Evolutionary conservation across 2,888 invertebrate species (phyloP).

Genomic region (Lasius platythorax): DNA sequence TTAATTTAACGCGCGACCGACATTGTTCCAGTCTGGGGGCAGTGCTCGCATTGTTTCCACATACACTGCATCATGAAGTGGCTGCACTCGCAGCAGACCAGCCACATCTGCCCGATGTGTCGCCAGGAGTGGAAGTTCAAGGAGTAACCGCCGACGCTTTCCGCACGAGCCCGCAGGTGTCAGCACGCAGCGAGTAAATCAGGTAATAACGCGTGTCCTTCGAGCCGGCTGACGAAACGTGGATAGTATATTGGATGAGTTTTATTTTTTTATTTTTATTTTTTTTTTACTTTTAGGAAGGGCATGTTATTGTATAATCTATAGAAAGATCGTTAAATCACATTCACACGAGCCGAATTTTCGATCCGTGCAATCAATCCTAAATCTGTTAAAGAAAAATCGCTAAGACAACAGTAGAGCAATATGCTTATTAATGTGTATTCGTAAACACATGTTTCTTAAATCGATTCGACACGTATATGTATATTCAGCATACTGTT

Average conservation of each 20-base stretch:
- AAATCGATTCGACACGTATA: neutral
- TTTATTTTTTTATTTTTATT: too few relatives aligned
- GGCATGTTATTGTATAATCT: neutral
- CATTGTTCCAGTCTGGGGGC: conserved; percentile 93
- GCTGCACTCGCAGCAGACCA: conserved; percentile 96
- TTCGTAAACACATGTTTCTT: neutral
- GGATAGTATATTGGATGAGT: neutral
- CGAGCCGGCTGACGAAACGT: neutral
- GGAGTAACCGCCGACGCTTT: conserved; percentile 85
- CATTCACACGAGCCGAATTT: neutral
- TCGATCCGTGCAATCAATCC: neutral
- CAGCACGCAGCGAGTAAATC: conserved; percentile 77
- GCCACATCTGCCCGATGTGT: conserved; percentile 98
- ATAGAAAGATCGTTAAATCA: neutral
- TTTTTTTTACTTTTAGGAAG: neutral
- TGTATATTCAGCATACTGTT: neutral
- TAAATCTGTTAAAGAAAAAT: conserved; percentile 6
- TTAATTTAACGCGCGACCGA: conserved; percentile 32
- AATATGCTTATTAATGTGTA: neutral
- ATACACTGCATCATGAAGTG: conserved; percentile 99
- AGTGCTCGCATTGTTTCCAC: conserved; percentile 99
- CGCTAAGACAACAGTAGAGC: neutral
- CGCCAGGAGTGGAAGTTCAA: conserved; percentile 99
- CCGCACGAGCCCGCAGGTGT: conserved; percentile 79
- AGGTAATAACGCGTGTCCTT: conserved; percentile 70